Base-by-base conservation (phyloP, 2,113 vertebrate genomes). In the Onychorhynchus coronatus region DNA sequence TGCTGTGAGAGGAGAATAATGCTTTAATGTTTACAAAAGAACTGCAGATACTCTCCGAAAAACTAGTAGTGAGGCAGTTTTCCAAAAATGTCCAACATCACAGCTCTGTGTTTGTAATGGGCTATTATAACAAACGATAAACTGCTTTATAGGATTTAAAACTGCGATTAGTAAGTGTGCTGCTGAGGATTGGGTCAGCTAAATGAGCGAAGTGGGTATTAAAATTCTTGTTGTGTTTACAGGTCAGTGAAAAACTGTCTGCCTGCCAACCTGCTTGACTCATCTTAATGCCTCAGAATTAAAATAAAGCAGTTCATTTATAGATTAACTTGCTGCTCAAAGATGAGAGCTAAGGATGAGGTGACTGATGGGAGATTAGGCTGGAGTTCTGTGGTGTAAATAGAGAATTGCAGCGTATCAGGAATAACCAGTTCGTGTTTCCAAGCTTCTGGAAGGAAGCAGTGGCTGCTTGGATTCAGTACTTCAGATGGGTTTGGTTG, bases 221-320 rank as follows among this genome's bases (percentile, higher is more conserved):
- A 93, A 96, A 93, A 86, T 96, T 95, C 72, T 65, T 65, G n/a
- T 96, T 86, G 74, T 95, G 72, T n/a, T 94, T 82, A 82, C 8
- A 25, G 86, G 79, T 66, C 88, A 92, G 53, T 47, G 65, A 94
- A 84, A 65, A 91, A 31, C 87, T 86, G 95, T 13, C 47, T 53
- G 87, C 41, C 82, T 95, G 96, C 89, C 91, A 95, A 84, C 31
- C n/a, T 95, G n/a, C 62, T 84, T 86, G 95, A 83, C 91, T 96
- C 89, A 78, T 95, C 63, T 55, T 25, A 37, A 20, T 70, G 75
- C 75, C 61, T 63, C 63, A 58, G 50, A 94, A 93, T 84, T 85
- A 95, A 67, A 88, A 74, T 49, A 85, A 95, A 89, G 68, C 71
- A 66, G 42, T 68, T 93, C 16, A 39, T 65, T 96, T 95, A 27